Evolutionary conservation across 2,797 vertebrate genomes (phyloP).

Genomic region (Momotus momota): DNA sequence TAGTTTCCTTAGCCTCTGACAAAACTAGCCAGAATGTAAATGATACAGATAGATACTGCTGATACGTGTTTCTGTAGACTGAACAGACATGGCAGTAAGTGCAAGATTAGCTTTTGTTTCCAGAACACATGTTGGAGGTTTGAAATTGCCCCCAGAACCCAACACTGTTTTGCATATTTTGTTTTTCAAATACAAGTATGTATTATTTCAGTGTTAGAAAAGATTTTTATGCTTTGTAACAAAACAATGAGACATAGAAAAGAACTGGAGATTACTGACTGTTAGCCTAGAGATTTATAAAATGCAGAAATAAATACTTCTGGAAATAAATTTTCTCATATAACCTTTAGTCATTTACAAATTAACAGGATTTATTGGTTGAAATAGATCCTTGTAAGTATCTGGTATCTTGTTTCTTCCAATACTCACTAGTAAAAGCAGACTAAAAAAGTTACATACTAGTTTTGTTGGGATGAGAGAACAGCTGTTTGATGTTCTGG

Average conservation of each 20-base stretch:
- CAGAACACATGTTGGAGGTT: fast-evolving
- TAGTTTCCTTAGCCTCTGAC: not conserved
- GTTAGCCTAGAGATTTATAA: not conserved
- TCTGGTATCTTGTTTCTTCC: constrained; percentile 32
- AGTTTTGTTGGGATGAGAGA: constrained; percentile 20
- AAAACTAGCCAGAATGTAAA: not conserved
- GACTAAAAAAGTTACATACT: not conserved
- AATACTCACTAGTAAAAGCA: constrained; percentile 19
- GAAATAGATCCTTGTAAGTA: not conserved
- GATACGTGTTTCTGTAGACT: not conserved
- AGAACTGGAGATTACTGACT: not conserved
- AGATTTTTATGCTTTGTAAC: not conserved
- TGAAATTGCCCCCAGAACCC: not conserved
- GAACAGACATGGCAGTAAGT: not conserved
- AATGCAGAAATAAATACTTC: constrained; percentile 33
- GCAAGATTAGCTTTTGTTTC: not conserved
- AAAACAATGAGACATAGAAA: not conserved
- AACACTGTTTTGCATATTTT: not conserved
- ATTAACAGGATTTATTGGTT: constrained; percentile 27
- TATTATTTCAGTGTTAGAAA: not conserved
- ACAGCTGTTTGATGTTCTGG: constrained; percentile 68
- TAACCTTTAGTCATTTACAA: constrained; percentile 9
- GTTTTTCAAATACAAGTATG: not conserved
- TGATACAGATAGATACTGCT: fast-evolving
- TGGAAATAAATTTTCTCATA: constrained; percentile 3